Percentiles rank a stretch among this genome's conserved stretches.
Conservation (phyloP, 2,113 vertebrate species). For the Brienomyrus longianalis region DNA sequence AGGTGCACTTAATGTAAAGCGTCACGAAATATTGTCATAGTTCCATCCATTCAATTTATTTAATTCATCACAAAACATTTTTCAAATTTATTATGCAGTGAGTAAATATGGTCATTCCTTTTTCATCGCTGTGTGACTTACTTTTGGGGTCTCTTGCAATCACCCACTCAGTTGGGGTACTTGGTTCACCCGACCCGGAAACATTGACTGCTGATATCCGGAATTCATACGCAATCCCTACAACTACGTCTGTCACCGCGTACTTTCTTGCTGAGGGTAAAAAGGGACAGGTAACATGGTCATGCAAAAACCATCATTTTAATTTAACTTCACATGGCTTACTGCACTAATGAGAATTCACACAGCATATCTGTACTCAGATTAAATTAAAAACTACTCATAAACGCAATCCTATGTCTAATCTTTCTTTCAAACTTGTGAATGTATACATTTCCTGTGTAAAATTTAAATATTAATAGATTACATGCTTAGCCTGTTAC, state of each 20-base stretch:
- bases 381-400: not conserved
- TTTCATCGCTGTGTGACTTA: slow-evolving; percentile 50
- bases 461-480: not conserved
- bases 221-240: slow-evolving; percentile 81
- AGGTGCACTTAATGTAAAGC: too few relatives aligned
- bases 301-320: not conserved
- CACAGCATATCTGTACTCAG: not conserved
- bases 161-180: slow-evolving; percentile 66
- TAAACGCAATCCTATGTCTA: not conserved
- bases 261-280: slow-evolving; percentile 59
- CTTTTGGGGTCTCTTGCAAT: slow-evolving; percentile 72
- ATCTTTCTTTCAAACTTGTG: not conserved
- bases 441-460: not conserved
- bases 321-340: not conserved
- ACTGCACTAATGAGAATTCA: not conserved
- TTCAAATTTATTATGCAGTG: not conserved
- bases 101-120: not conserved
- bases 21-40: not conserved
- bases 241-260: slow-evolving; percentile 61
- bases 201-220: slow-evolving; percentile 74
- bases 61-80: not conserved
- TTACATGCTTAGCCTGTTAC: not conserved
- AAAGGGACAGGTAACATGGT: not conserved
- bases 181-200: slow-evolving; percentile 72
- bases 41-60: not conserved